Conservation (phyloP, 2,888 invertebrate genomes). For the Megalurothrips usitatus region DNA sequence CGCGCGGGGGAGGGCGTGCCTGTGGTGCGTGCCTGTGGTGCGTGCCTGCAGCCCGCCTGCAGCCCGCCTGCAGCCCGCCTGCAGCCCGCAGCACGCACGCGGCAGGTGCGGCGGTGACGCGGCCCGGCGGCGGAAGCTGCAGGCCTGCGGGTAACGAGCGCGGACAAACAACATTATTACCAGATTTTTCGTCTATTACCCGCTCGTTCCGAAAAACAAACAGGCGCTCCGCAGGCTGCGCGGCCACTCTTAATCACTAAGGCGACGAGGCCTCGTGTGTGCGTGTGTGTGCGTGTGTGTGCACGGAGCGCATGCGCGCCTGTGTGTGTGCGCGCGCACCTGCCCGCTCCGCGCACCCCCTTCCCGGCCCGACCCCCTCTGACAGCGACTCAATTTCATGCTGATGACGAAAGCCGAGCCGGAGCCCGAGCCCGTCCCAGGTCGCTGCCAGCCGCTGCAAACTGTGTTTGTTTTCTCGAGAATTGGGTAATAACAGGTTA, state of each 20-base stretch:
- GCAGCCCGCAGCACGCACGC: neutral
- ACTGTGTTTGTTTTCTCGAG: slow-evolving; percentile 25
- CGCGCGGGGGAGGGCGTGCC: no score
- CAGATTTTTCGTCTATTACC: slow-evolving; percentile 15
- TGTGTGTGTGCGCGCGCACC: neutral
- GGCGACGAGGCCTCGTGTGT: neutral
- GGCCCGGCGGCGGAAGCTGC: neutral
- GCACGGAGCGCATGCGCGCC: neutral
- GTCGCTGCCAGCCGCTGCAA: neutral
- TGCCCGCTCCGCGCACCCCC: neutral
- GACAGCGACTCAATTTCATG: slow-evolving; percentile 26
- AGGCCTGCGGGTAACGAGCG: neutral
- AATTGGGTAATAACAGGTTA: slow-evolving; percentile 26
- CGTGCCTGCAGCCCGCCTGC: no score
- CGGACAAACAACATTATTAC: slow-evolving; percentile 18
- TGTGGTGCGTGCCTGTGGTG: no score
- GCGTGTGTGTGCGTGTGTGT: neutral
- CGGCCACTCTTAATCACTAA: slow-evolving; percentile 20
- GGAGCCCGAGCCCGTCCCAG: no score
- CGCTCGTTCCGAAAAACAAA: neutral
- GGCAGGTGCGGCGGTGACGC: neutral
- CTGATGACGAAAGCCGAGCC: slow-evolving; percentile 19
- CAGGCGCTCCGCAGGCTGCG: neutral
- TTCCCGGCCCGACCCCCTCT: neutral
- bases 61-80: neutral